These are phyloP conservation scores for Orestias chungarensis DNA, from an alignment of 2,797 vertebrate genomes.

Conservation along the genomic window DNA sequence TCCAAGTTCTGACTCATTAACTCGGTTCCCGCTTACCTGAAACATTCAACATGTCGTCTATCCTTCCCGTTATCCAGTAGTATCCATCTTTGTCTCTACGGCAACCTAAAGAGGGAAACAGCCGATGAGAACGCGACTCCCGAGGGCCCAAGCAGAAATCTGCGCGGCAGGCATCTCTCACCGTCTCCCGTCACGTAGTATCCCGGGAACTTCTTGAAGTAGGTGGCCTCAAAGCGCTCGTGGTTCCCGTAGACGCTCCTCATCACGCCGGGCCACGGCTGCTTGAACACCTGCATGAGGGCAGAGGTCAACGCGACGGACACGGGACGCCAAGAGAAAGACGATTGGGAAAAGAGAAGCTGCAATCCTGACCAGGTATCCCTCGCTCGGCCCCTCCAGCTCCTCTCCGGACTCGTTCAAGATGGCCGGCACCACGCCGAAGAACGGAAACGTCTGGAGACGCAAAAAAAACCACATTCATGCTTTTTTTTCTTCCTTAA, in stretches of 20 bases:
- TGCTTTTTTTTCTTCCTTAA: too few relatives aligned
- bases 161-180: constrained; percentile 57
- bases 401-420: constrained; percentile 94
- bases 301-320: neutral
- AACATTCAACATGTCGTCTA: constrained; percentile 98
- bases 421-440: constrained; percentile 93
- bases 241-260: constrained; percentile 91
- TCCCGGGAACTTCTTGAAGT: constrained; percentile 97
- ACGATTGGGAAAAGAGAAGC: neutral
- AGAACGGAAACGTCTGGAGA: constrained; percentile 92
- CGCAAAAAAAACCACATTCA: neutral
- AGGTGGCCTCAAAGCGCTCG: constrained; percentile 87
- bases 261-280: constrained; percentile 98
- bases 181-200: constrained; percentile 97
- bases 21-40: constrained; percentile 71
- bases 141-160: neutral
- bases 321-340: neutral
- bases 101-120: constrained; percentile 79
- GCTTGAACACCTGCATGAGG: constrained; percentile 90
- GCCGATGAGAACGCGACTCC: neutral
- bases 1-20: too few relatives aligned
- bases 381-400: constrained; percentile 93
- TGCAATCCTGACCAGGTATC: constrained; percentile 88
- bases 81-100: constrained; percentile 95
- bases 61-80: constrained; percentile 97